These are phyloP conservation scores for Ammodramus savannarum DNA, from an alignment of 2,113 vertebrate genomes.

Conservation along the genomic window DNA sequence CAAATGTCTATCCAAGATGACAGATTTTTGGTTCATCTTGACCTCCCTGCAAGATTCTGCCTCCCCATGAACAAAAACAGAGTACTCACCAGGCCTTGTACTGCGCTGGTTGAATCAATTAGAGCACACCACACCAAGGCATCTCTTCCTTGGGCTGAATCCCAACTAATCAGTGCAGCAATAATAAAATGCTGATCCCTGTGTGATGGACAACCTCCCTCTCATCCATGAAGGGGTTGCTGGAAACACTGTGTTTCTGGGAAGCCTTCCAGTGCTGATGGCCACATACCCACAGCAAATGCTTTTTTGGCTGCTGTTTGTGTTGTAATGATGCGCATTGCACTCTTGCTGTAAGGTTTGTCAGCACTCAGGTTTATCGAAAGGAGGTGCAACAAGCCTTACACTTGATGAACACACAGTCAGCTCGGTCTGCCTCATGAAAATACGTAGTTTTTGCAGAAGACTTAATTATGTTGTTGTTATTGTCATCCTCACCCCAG, in stretches of 20 bases:
- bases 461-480: background rate
- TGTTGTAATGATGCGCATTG: background rate
- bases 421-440: background rate
- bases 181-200: slow-evolving; percentile 4
- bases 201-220: background rate
- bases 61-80: background rate
- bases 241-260: background rate
- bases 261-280: background rate
- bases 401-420: background rate
- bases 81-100: background rate
- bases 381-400: background rate
- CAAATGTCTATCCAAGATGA: background rate
- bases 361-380: background rate
- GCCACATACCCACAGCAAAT: background rate
- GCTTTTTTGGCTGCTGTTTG: background rate
- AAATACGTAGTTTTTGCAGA: background rate
- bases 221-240: background rate
- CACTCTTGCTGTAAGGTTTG: background rate
- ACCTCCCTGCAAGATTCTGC: background rate
- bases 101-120: background rate
- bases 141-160: slow-evolving; percentile 12
- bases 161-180: background rate
- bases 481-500: background rate
- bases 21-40: background rate
- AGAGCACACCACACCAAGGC: background rate